Conservation (phyloP, 2,113 vertebrate species). For the Elachura formosa region DNA sequence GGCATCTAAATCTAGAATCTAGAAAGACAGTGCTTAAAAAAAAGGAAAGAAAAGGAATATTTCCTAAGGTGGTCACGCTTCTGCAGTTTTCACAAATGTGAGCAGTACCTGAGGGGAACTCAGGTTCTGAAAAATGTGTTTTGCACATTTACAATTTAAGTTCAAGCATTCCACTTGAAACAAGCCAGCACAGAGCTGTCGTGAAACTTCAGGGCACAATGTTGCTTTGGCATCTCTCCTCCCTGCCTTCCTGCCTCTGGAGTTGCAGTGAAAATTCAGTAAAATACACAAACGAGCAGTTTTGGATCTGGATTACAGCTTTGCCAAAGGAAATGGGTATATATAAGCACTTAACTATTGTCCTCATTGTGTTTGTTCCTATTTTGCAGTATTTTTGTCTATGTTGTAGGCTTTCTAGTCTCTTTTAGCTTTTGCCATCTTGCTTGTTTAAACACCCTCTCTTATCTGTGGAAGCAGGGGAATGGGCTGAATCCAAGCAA, state of each 20-base stretch:
- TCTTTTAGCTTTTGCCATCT: background rate
- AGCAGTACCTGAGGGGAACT: background rate
- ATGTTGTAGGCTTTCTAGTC: background rate
- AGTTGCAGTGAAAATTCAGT: background rate
- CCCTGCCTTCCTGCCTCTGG: background rate
- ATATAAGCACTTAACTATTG: background rate
- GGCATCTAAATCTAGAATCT: background rate
- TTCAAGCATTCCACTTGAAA: background rate
- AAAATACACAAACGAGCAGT: background rate
- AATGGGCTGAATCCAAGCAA: background rate
- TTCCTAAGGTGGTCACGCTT: background rate
- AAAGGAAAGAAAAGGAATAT: fast-evolving
- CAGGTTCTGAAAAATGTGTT: no score
- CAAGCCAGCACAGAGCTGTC: background rate
- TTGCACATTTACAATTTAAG: background rate
- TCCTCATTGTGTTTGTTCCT: background rate
- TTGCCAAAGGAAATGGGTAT: background rate
- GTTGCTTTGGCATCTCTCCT: background rate
- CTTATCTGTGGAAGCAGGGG: background rate
- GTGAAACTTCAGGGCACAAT: background rate
- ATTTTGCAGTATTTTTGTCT: background rate
- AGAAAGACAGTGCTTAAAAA: background rate
- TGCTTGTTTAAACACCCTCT: background rate
- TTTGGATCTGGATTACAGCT: background rate
- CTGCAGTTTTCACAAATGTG: background rate